Evolutionary conservation across 2,113 vertebrate genomes (phyloP), one percentile per base, ranked within the genome.

Genomic region (Passer montanus): DNA sequence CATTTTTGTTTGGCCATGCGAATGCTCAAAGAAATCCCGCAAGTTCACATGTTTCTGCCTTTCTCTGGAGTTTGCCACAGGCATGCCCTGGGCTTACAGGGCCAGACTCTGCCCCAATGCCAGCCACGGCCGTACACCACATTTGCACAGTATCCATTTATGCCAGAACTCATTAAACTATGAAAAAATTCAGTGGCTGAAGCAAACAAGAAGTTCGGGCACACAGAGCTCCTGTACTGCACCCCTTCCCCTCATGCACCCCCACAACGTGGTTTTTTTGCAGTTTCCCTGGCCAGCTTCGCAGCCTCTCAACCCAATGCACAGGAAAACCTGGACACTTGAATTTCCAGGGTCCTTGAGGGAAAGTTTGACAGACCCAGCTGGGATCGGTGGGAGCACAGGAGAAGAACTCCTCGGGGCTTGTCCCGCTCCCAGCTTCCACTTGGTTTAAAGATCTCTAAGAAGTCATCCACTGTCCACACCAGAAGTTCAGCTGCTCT

Each of bases 101-200:
- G 33, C 39, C 55, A 72, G 24, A 52, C 41, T 56, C 44, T 8
- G 44, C 56, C 35, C 56, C 33, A 33, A 4, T 0, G 3, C 60
- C 91, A 63, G 44, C 68, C 90, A 43, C 5, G 1, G 63, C 67
- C 2, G 0, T 14, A 31, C 27, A 35, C 9, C 1, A 4, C 41
- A 24, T 46, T 70, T 3, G 0, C 37, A 64, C 6, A 41, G 52
- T 19, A 60, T 7, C 1, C 8, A 73, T n/a, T 46, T 8, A 75
- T 30, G 66, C 33, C 91, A 94, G 68, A 77, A 84, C 50, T 68
- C 58, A 87, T 75, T 46, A 75, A 37, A n/a, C 64, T 46, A 46
- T 10, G 46, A 47, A 74, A 84, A 74, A 46, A 52, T 7, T 15
- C 53, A 74, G 4, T 0, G 1, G 84, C 46, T 67, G 31, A 64